Percentiles rank a stretch among this genome's conserved stretches.
phyloP scores from a whole-genome alignment of 2,797 vertebrate genomes.

The Coreius guichenoti region DNA sequence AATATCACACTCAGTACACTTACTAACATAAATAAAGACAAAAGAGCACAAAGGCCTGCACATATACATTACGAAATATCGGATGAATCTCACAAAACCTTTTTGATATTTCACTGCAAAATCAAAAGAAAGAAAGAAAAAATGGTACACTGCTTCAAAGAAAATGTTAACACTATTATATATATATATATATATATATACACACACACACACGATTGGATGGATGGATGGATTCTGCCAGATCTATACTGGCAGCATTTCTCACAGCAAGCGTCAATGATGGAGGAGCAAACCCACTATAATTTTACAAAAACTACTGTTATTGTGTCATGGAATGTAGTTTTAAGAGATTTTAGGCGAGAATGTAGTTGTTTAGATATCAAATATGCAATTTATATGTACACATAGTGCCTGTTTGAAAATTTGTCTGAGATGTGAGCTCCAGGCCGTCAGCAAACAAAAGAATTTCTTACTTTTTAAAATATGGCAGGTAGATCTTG shows the following conservation, averaged over 20 bases:
- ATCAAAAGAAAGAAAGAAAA: slow-evolving; percentile 15
- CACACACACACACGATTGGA: no score
- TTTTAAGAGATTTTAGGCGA: no score
- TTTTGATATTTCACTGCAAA: neutral
- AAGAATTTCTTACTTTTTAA: neutral
- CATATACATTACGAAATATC: slow-evolving; percentile 31
- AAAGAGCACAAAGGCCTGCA: slow-evolving; percentile 36
- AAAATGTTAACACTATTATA: no score
- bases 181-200: no score
- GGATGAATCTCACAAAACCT: slow-evolving; percentile 44
- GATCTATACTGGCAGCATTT: no score
- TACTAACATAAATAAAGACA: neutral
- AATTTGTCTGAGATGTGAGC: no score
- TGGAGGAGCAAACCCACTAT: no score
- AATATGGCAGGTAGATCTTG: neutral
- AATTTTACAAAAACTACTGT: neutral
- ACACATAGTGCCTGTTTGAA: no score
- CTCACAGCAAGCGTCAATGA: no score
- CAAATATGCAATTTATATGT: neutral
- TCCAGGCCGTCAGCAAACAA: no score
- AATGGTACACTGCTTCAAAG: neutral
- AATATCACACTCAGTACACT: neutral
- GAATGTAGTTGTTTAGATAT: neutral
- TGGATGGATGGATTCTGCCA: no score
- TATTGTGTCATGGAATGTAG: neutral